Evolutionary conservation across 2,888 invertebrate genomes (phyloP), one percentile per base, ranked within the genome.

Genomic region (Acronicta leporina): DNA sequence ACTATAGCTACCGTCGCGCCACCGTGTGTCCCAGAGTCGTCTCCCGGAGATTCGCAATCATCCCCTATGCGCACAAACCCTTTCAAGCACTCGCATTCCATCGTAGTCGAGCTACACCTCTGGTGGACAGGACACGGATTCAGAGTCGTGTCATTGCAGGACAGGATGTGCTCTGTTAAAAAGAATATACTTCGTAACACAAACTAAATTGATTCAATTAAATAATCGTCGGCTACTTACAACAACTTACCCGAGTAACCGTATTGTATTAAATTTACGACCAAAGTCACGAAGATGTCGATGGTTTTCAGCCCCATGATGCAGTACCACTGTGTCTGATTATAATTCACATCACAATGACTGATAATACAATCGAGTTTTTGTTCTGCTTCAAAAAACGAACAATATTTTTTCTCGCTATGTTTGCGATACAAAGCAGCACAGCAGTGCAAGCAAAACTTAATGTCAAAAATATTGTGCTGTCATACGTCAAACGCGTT

Each of bases 121-220:
- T 92, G 87, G 79, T 92, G 65, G 38, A 77, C 86, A 48, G 84
- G 86, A 65, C 92, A 92, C 60, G 85, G 74, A 20, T 78, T 66
- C 54, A 92, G 67, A 61, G 75, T 54, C 73, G 82, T 84, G 80
- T 81, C 86, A 78, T 91, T 87, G 86, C 95, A 95, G 81, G 87
- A 81, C 91, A 91, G 94, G 92, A 94, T 89, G 85, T 89, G 82
- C 75, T 92, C 94, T 94, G 94, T 93, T 94, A 93, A 92, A 93
- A 92, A 91, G 87, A 92, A 91, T 89, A 86, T 85, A 83, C 80
- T 83, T 82, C 82, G 87, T 88, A 87, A 87, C 84, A 86, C 83
- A 84, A 84, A 80, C 87, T 82, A 86, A 91, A 92, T 93, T 93
- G 92, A 90, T 89, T 94, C 93, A 94, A 94, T 94, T 94, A 94